Base-by-base conservation (phyloP, 2,113 vertebrate genomes). In the Anthoscopus minutus region DNA sequence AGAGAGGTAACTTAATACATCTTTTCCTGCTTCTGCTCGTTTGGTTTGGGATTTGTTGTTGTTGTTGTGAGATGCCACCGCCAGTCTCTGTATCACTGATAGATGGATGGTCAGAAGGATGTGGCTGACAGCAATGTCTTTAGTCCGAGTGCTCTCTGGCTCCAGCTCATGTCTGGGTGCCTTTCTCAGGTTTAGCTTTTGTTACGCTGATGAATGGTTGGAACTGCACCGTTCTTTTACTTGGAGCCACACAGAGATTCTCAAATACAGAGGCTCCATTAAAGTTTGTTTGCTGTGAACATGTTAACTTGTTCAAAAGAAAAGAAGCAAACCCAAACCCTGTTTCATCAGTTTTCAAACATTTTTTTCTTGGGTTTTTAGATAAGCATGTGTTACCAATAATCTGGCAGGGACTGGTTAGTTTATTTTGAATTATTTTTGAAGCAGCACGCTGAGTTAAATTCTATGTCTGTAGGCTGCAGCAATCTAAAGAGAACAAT, bases 21-120 rank as follows among this genome's bases (percentile, higher is more conserved):
- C 80, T 97, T 97, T 96, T 97, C 96, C 97, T 94, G 77, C 77
- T 80, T 93, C 96, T 98, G n/a, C 96, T 97, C 87, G 73, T 96
- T 97, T 98, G 89, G 53, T 96, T 74, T 96, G 94, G 89, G 92
- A 78, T 95, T 97, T 96, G 78, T 86, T 83, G 94, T 94, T 96
- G 94, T 94, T 96, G 94, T 96, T 92, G 44, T 93, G 94, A 96
- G 92, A 89, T 93, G 94, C 71, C 95, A 65, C 69, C 17, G 62
- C 38, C 89, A 81, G 94, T 72, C 71, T 93, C 77, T 18, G n/a
- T 89, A 65, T 92, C 47, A 53, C 80, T 84, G 92, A 66, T 84
- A 51, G 94, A 97, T 96, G 96, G 28, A 88, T 92, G 83, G 83
- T 95, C 83, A 83, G 95, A 82, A 91, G 92, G 97, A 95, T 7